Evolutionary conservation across 1,140 invertebrate genomes (phyloP).

Genomic region (Agrypnia vestita): DNA sequence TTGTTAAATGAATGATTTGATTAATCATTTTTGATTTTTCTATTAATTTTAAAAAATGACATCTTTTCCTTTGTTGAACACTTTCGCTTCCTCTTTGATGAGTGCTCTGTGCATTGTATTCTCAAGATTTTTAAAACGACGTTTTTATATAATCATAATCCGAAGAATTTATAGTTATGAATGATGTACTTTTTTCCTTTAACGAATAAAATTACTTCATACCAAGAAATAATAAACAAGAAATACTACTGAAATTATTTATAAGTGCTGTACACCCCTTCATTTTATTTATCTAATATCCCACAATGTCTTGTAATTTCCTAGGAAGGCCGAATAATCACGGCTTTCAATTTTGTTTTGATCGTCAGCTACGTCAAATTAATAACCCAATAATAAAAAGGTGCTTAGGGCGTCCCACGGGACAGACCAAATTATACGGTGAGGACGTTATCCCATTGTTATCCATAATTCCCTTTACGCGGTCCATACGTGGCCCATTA

Average conservation of each 20-base stretch:
- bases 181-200: not conserved
- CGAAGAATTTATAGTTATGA: not conserved
- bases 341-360: constrained; percentile 57
- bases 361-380: constrained; percentile 56
- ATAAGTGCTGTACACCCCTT: no score
- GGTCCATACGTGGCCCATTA: constrained; percentile 22
- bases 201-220: not conserved
- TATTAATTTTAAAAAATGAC: no score
- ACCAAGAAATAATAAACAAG: not conserved
- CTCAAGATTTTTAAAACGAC: no score
- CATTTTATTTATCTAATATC: constrained; percentile 57
- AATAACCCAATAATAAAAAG: constrained; percentile 53
- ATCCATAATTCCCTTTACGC: constrained; percentile 29
- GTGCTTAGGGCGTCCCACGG: constrained; percentile 10
- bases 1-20: no score
- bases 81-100: no score
- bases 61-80: no score
- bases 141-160: no score
- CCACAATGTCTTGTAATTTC: constrained; percentile 49
- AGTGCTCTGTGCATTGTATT: no score
- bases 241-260: not conserved
- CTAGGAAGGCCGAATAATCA: constrained; percentile 53
- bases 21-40: no score
- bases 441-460: constrained; percentile 37
- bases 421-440: constrained; percentile 46